Conservation (phyloP, 2,797 vertebrate species). For the Pseudocheirus occidentalis region DNA sequence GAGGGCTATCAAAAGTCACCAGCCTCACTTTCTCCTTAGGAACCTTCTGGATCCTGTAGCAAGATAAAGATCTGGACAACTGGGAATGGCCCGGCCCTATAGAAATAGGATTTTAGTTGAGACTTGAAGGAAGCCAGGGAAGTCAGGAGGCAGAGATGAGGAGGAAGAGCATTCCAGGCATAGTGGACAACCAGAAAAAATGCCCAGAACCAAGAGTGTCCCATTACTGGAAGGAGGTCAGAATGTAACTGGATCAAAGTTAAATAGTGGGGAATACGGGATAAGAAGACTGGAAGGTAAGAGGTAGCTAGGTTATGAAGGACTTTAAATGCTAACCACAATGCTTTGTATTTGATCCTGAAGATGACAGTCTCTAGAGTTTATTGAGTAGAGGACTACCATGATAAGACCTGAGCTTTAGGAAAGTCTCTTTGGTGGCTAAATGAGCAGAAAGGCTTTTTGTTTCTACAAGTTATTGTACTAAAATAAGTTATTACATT, state of each 20-base stretch:
- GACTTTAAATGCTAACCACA: neutral
- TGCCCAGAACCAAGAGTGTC: neutral
- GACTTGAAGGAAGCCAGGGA: neutral
- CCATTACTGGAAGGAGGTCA: neutral
- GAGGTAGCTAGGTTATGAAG: neutral
- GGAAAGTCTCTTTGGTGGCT: neutral
- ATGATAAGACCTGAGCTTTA: neutral
- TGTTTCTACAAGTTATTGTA: neutral
- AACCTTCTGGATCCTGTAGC: no score
- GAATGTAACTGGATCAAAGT: neutral
- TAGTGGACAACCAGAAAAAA: neutral
- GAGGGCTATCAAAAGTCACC: no score
- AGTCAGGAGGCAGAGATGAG: neutral
- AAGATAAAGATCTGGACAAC: no score
- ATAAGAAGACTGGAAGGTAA: neutral
- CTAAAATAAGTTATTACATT: neutral
- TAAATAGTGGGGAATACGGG: neutral
- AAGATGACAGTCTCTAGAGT: neutral
- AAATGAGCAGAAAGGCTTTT: neutral
- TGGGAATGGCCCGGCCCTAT: neutral
- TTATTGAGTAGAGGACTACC: neutral
- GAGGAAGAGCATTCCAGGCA: neutral
- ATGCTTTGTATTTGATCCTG: neutral
- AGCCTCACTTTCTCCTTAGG: no score
- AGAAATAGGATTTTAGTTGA: neutral